Base-by-base conservation (phyloP, 2,113 vertebrate genomes). In the Trematocara zebra region DNA sequence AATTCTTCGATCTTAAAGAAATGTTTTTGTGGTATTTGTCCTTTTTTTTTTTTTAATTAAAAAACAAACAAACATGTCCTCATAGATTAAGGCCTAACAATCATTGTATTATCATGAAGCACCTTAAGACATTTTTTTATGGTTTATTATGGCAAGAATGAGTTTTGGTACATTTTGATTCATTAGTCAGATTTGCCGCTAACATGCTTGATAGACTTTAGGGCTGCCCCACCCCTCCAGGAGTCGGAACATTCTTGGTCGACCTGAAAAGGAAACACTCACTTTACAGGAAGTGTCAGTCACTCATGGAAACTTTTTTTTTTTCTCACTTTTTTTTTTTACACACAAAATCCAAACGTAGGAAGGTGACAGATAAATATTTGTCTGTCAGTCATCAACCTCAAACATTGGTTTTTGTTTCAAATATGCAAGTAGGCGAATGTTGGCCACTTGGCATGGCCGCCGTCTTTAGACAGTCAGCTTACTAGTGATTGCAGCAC, bases 61-160 rank as follows among this genome's bases (percentile, higher is more conserved):
- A 1, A 53, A 10, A 18, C 15, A 61, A 59, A 59, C 84, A 44
- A 26, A 74, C 14, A 88, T 86, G 67, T 88, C 61, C 78, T 81
- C 85, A 86, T 87, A 89, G 83, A 91, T 88, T 91, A 89, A 91
- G 91, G 86, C 89, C 86, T 85, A 93, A 88, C 83, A 91, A 92
- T 93, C 80, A 88, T 88, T 82, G 51, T 87, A 56, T 93, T 89
- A 86, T 88, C 67, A 88, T 91, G 74, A 93, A 94, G 95, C 95
- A 95, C 94, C 94, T 95, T 95, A 93, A 59, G 87, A 74, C 20
- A 28, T 81, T 84, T 88, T 87, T 86, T 67, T 37, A 64, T 74
- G 40, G 3, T 87, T 87, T 72, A 52, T 42, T 80, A 78, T 84
- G 61, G 47, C 69, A 85, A 85, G 49, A 91, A 89, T 56, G 42